A percentile compares a stretch with the other conserved stretches of the same genome.
Evolutionary conservation across 2,888 invertebrate species (phyloP).

Genomic region (Sarcophaga carnaria): DNA sequence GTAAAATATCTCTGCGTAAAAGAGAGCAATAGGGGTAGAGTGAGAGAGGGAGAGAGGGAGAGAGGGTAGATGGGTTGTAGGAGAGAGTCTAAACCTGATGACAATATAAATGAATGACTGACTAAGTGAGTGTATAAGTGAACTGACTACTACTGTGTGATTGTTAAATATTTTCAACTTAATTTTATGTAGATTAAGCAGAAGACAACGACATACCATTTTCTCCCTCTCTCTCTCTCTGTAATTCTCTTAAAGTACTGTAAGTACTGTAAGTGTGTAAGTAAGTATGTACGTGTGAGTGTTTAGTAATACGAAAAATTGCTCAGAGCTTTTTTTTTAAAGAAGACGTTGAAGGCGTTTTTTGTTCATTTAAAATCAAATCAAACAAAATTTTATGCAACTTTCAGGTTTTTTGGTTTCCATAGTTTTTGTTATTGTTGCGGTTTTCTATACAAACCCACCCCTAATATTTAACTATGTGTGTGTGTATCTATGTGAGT

Average conservation of each 20-base stretch:
- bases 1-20: neutral
- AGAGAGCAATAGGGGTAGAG: neutral
- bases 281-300: neutral
- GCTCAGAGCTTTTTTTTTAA: neutral
- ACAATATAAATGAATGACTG: constrained; percentile 28
- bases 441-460: constrained; percentile 6
- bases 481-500: neutral
- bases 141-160: constrained; percentile 46
- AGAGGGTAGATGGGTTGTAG: no score
- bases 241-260: neutral
- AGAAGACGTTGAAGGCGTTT: constrained; percentile 11
- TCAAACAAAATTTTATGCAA: constrained; percentile 46
- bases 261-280: neutral
- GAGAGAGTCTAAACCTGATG: neutral
- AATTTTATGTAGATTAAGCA: constrained; percentile 63
- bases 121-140: constrained; percentile 42
- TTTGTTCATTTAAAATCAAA: constrained; percentile 51
- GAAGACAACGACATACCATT: neutral
- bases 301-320: neutral
- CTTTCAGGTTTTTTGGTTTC: constrained; percentile 19
- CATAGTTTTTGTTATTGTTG: constrained; percentile 27
- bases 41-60: neutral
- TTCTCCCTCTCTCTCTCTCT: constrained; percentile 28
- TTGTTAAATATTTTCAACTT: constrained; percentile 52
- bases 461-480: neutral